A percentile compares a stretch with the other conserved stretches of the same genome.
These are phyloP conservation scores for Rhinichthys osculus DNA, from an alignment of 2,797 vertebrate species.

Conservation along the genomic window DNA sequence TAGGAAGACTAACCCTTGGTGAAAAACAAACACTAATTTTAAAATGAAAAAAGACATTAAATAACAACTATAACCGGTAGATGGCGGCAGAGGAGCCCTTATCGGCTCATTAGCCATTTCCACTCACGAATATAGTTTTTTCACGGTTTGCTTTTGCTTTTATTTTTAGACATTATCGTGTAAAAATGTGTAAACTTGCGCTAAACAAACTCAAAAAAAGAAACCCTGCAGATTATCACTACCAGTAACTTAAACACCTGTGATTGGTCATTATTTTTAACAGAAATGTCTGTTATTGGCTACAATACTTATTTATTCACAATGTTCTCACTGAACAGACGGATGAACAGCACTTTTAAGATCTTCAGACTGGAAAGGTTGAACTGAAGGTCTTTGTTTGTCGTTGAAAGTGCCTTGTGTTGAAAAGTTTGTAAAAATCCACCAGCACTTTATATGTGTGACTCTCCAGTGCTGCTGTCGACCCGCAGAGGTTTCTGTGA, in stretches of 20 bases:
- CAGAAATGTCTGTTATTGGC: neutral
- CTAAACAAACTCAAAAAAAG: no score
- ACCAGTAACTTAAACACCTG: no score
- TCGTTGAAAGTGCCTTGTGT: neutral
- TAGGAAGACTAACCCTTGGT: neutral
- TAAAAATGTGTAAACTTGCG: no score
- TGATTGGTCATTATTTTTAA: neutral
- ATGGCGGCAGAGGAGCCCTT: neutral
- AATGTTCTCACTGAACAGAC: no score
- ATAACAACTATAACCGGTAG: neutral
- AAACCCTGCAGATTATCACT: no score
- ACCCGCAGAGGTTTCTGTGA: neutral
- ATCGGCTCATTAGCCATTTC: no score
- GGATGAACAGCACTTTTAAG: neutral
- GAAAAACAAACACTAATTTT: no score
- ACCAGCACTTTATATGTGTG: neutral
- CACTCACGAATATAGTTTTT: no score
- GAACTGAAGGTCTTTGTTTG: neutral
- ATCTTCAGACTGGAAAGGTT: neutral
- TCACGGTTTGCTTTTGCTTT: no score
- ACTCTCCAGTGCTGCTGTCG: neutral
- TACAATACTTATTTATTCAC: neutral
- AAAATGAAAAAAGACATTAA: neutral
- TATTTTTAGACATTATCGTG: no score
- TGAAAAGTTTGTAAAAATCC: neutral